Percentiles rank a stretch among this genome's conserved stretches.
Conservation (phyloP, 2,888 invertebrate species). For the Drepana falcataria region DNA sequence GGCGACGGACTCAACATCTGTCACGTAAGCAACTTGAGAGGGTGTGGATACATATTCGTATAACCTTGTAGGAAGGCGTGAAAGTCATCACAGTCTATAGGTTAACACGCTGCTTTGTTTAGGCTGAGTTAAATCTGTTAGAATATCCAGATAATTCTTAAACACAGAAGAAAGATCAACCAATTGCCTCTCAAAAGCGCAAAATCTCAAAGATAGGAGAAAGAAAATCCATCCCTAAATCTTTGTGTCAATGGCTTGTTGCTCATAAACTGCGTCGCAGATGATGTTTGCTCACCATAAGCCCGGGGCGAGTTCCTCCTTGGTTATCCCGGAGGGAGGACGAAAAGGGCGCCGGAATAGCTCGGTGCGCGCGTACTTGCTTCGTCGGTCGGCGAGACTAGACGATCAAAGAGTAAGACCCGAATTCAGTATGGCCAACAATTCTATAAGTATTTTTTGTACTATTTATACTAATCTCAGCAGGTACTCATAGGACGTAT, state of each 20-base stretch:
- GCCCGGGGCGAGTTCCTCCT: conserved; percentile 13
- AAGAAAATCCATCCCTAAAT: background rate
- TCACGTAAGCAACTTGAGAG: too few relatives aligned
- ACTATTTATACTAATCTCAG: too few relatives aligned
- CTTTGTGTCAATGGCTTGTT: background rate
- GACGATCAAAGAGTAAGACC: conserved; percentile 21
- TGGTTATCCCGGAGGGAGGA: conserved; percentile 24
- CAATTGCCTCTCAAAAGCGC: background rate
- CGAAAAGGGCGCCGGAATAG: conserved; percentile 26
- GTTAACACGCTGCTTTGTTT: too few relatives aligned
- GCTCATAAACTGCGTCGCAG: conserved; percentile 1
- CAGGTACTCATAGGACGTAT: too few relatives aligned
- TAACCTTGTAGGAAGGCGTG: too few relatives aligned
- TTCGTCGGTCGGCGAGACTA: conserved; percentile 9
- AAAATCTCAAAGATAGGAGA: background rate
- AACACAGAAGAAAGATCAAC: background rate
- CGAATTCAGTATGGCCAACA: conserved; percentile 6
- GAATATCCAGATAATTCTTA: too few relatives aligned
- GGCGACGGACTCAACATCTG: too few relatives aligned
- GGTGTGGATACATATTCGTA: too few relatives aligned
- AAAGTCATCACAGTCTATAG: too few relatives aligned
- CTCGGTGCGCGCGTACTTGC: conserved; percentile 31
- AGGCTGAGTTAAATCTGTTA: too few relatives aligned
- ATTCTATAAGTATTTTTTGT: too few relatives aligned
- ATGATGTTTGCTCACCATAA: conserved; percentile 13